Percentiles rank a stretch among this genome's conserved stretches.
Evolutionary conservation across 2,113 vertebrate species (phyloP).

Genomic region (Mus musculus): GRCm39 chr13:93199001-93199500

Average conservation of each 20-base stretch:
- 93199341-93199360: not conserved
- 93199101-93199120: constrained; percentile 66
- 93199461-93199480: constrained; percentile 30
- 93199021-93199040: constrained; percentile 61
- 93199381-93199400: not conserved
- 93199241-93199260: constrained; percentile 12
- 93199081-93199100: constrained; percentile 49
- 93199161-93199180: constrained; percentile 64
- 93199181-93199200: not conserved
- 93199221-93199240: constrained; percentile 19
- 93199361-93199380: not conserved
- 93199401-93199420: constrained; percentile 26
- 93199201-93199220: not conserved
- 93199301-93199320: not conserved
- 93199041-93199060: constrained; percentile 38
- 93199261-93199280: not conserved
- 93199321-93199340: not conserved
- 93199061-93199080: constrained; percentile 62
- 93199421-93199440: constrained; percentile 41
- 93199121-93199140: constrained; percentile 50
- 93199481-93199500: constrained; percentile 6
- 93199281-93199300: not conserved
- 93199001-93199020: constrained; percentile 68
- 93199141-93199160: constrained; percentile 45
- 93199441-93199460: constrained; percentile 56